phyloP scores from a whole-genome alignment of 2,888 invertebrate species.

The Ophion slaviceki region DNA sequence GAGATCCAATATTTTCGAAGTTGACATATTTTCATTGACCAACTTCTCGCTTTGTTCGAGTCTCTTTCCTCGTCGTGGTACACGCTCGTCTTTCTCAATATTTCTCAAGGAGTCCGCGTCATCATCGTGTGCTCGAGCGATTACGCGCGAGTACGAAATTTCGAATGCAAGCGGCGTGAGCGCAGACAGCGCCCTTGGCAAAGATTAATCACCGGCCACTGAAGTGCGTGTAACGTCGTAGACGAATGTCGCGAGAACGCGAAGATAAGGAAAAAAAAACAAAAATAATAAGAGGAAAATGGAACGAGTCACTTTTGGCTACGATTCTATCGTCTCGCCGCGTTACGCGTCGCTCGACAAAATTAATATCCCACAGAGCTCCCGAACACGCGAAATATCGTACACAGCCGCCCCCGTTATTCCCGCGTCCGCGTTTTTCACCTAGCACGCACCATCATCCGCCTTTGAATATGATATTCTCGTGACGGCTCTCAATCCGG shows the following conservation, averaged over 20 bases:
- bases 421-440: neutral
- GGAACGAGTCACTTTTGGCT: conserved; percentile 41
- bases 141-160: conserved; percentile 77
- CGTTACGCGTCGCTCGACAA: conserved; percentile 69
- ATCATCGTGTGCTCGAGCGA: conserved; percentile 65
- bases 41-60: no score
- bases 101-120: conserved; percentile 44
- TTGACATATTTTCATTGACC: no score
- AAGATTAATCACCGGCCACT: conserved; percentile 79
- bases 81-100: conserved; percentile 14
- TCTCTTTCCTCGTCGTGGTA: no score
- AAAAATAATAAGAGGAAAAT: neutral
- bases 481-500: neutral
- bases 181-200: conserved; percentile 78
- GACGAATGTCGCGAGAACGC: conserved; percentile 69
- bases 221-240: conserved; percentile 60
- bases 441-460: conserved; percentile 24
- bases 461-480: conserved; percentile 43
- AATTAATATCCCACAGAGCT: conserved; percentile 66
- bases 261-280: conserved; percentile 61
- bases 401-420: conserved; percentile 8
- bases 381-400: conserved; percentile 42
- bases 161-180: conserved; percentile 78
- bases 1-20: no score
- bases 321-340: conserved; percentile 46